These are phyloP conservation scores for Embiotoca jacksoni DNA, from an alignment of 2,113 vertebrate genomes.

Conservation along the genomic window DNA sequence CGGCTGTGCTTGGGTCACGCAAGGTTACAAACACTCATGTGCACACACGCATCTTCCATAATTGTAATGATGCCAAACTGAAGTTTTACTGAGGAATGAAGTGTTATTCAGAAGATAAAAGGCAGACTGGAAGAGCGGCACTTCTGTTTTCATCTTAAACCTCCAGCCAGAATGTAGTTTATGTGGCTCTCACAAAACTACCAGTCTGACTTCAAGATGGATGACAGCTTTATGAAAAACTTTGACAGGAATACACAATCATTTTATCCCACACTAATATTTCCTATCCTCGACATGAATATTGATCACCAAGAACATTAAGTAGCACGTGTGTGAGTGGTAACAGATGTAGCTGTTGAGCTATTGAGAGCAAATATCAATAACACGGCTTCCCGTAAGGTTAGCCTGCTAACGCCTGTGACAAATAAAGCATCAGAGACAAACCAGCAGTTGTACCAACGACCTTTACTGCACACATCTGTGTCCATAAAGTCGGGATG, in stretches of 20 bases:
- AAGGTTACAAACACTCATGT: not conserved
- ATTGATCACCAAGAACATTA: constrained; percentile 15
- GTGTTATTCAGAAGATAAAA: constrained; percentile 12
- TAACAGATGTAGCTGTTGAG: constrained; percentile 30
- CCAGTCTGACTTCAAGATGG: not conserved
- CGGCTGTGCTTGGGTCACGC: not conserved
- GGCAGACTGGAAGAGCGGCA: not conserved
- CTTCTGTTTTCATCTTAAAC: not conserved
- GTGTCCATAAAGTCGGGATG: not conserved
- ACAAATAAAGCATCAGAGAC: not conserved
- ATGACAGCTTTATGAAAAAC: not conserved
- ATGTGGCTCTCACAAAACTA: not conserved
- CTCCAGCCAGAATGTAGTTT: not conserved
- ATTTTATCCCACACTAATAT: not conserved
- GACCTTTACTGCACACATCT: constrained; percentile 14
- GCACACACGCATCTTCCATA: constrained; percentile 1
- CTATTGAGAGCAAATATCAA: constrained; percentile 11
- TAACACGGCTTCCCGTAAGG: constrained; percentile 31
- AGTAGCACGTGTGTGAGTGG: constrained; percentile 22
- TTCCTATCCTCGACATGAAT: not conserved
- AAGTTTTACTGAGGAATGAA: not conserved
- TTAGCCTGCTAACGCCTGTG: constrained; percentile 22
- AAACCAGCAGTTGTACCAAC: not conserved
- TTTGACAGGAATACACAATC: not conserved
- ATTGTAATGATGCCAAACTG: constrained; percentile 11